phyloP scores from a whole-genome alignment of 2,113 vertebrate species.

The Callipepla squamata region DNA sequence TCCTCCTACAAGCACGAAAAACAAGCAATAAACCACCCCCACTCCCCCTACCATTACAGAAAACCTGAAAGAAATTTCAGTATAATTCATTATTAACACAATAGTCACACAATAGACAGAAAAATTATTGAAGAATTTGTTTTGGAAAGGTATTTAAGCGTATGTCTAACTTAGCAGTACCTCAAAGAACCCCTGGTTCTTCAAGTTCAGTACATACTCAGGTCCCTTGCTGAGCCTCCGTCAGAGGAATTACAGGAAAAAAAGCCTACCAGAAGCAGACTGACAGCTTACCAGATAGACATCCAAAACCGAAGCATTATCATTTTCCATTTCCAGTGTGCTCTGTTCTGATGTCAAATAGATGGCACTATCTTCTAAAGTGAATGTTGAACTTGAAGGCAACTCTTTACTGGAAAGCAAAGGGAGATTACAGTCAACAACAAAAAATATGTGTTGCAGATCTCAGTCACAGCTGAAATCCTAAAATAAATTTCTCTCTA shows the following conservation, averaged over 20 bases:
- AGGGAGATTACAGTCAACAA: neutral
- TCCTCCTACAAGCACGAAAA: neutral
- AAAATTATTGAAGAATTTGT: neutral
- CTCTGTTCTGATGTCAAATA: constrained; percentile 92
- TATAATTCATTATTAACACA: neutral
- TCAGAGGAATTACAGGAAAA: neutral
- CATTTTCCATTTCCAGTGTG: constrained; percentile 87
- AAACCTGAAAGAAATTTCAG: neutral
- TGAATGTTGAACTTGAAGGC: constrained; percentile 91
- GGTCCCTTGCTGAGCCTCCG: neutral
- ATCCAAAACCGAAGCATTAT: constrained; percentile 91
- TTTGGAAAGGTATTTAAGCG: neutral
- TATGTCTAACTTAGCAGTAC: neutral
- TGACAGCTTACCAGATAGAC: constrained; percentile 90
- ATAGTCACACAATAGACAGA: neutral
- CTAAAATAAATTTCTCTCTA: neutral
- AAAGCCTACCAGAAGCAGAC: neutral
- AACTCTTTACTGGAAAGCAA: constrained; percentile 82
- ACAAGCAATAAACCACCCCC: neutral
- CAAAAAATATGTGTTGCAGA: neutral
- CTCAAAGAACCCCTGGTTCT: neutral
- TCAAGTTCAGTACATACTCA: neutral
- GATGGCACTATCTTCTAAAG: constrained; percentile 94
- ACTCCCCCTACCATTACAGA: neutral
- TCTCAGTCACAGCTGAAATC: neutral